Percentiles rank a stretch among this genome's conserved stretches.
Evolutionary conservation across 2,113 vertebrate genomes (phyloP).

Genomic region (Mustelus asterias): DNA sequence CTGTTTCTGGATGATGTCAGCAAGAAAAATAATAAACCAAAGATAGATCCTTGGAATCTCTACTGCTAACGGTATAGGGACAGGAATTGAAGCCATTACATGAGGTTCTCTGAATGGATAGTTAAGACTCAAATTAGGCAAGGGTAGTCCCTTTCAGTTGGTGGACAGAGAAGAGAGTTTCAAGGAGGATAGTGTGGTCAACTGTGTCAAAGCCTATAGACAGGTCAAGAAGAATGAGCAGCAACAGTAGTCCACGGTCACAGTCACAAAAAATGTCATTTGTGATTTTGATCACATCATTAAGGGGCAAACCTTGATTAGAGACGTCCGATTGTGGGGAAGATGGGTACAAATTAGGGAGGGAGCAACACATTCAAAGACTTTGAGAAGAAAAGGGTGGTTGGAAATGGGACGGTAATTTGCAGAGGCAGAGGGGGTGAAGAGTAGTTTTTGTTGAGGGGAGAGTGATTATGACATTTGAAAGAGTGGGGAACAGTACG

Average conservation of each 20-base stretch:
- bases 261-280: not conserved
- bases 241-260: not conserved
- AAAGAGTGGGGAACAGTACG: not conserved
- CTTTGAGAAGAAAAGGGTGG: not conserved
- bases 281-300: not conserved
- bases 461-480: not conserved
- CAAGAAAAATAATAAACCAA: too few species aligned
- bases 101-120: not conserved
- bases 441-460: not conserved
- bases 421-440: not conserved
- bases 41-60: too few species aligned
- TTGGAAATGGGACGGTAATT: not conserved
- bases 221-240: not conserved
- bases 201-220: not conserved
- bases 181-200: not conserved
- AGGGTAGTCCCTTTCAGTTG: not conserved
- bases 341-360: not conserved
- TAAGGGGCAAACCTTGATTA: not conserved
- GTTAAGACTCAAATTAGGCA: not conserved
- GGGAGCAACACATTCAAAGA: not conserved
- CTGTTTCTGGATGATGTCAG: too few species aligned
- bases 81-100: too few species aligned
- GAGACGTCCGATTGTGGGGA: not conserved
- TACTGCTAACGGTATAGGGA: too few species aligned
- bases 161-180: not conserved